Evolutionary conservation across 2,797 vertebrate genomes (phyloP), one percentile per base, ranked within the genome.

Genomic region (Mycteria americana): DNA sequence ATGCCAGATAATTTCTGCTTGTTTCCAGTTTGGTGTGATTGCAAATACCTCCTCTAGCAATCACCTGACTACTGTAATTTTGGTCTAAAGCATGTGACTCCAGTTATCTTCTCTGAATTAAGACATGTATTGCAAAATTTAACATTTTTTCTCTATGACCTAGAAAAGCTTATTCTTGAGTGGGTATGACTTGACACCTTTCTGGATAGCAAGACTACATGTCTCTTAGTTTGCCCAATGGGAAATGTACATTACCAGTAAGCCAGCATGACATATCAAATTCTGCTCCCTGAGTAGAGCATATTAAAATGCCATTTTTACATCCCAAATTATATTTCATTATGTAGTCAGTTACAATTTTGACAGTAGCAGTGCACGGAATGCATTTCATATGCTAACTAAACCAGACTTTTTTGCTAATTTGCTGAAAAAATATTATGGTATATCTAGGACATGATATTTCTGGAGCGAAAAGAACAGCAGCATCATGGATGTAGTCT

Each of bases 381-480:
- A 95, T 92, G 59, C 69, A 87, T 93, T 95, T 95, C 86, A 72
- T 95, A 95, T 96, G 94, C 90, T 93, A 96, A 96, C 56, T 94
- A 94, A 93, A 89, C 2, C 75, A 92, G 94, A 18, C 13, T 65
- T 74, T 80, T 78, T 63, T 53, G 24, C 35, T 93, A 85, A 95
- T 86, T 92, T 96, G 76, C 53, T 89, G 82, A 91, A 95, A 96
- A 97, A 96, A 95, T 75, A 92, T 94, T 96, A 84, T 93, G 68
- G 91, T 95, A 77, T 96, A 79, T 84, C 69, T 91, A 63, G 83
- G 85, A 81, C 78, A 89, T 65, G 92, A 75, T 72, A 87, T 88
- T 96, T 97, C 68, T 94, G 53, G 81, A 92, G 74, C 59, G 82
- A 96, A 92, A 89, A 96, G 82, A 97, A 59, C 33, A 73, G 65